phyloP scores from a whole-genome alignment of 2,888 invertebrate species.

The Agelastica alni region DNA sequence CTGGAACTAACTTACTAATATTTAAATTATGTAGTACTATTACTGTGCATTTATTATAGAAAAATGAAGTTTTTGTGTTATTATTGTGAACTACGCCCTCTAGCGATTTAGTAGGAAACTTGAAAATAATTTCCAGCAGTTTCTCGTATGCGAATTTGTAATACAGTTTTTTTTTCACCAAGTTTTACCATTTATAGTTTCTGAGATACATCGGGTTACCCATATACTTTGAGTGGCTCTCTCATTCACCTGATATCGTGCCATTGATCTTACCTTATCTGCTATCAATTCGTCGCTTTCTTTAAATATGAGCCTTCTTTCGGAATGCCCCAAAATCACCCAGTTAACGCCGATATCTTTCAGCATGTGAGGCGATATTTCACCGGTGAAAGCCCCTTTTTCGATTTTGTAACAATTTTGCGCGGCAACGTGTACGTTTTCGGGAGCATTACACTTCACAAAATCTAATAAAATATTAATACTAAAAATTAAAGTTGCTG shows the following conservation, averaged over 20 bases:
- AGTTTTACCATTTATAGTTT: background rate
- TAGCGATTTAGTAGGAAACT: no score
- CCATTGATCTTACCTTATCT: slow-evolving; percentile 67
- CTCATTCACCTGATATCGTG: no score
- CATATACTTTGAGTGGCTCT: no score
- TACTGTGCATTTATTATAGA: no score
- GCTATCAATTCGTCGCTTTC: slow-evolving; percentile 83
- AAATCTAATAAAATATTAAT: slow-evolving; percentile 60
- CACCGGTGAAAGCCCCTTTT: slow-evolving; percentile 95
- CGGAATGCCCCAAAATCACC: slow-evolving; percentile 98
- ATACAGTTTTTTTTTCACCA: no score
- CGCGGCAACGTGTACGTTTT: slow-evolving; percentile 79
- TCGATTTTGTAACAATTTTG: slow-evolving; percentile 93
- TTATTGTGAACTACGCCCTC: no score
- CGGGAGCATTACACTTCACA: slow-evolving; percentile 70
- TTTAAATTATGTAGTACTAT: no score
- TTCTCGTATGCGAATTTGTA: no score
- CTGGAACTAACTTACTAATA: no score
- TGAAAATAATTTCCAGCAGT: no score
- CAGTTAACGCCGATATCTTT: slow-evolving; percentile 87
- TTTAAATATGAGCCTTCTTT: slow-evolving; percentile 91
- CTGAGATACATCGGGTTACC: background rate
- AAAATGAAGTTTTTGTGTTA: no score
- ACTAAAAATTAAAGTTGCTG: no score
- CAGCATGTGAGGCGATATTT: slow-evolving; percentile 96